Conservation (phyloP, 2,888 invertebrate species). For the Ceratothoa steindachneri region DNA sequence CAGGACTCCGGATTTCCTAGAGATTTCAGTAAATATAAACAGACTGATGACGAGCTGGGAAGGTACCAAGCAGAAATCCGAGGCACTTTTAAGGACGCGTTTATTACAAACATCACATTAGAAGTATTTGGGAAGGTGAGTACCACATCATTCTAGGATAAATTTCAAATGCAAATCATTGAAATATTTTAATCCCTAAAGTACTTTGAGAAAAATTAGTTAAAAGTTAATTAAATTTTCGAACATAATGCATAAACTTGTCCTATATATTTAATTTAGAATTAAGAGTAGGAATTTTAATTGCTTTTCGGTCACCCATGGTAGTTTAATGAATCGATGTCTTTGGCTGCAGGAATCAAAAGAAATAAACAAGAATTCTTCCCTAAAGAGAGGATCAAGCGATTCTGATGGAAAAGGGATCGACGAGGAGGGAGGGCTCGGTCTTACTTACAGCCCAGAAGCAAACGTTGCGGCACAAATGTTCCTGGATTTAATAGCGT, state of each 20-base stretch:
- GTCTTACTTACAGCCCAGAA: background rate
- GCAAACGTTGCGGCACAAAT: background rate
- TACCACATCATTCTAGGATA: constrained; percentile 12
- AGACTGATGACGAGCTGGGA: constrained; percentile 36
- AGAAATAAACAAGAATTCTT: too few species aligned
- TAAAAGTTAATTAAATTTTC: too few species aligned
- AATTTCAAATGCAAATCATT: too few species aligned
- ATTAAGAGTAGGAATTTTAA: too few species aligned
- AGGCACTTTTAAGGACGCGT: constrained; percentile 23
- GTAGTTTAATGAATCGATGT: too few species aligned
- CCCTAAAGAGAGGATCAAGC: too few species aligned
- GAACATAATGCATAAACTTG: too few species aligned
- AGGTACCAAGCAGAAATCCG: constrained; percentile 34
- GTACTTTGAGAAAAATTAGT: too few species aligned
- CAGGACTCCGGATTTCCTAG: constrained; percentile 50
- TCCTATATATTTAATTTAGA: too few species aligned
- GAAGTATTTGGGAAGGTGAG: constrained; percentile 32
- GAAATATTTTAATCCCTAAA: too few species aligned
- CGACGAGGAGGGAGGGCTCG: constrained; percentile 10
- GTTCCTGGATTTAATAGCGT: background rate
- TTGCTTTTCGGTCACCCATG: too few species aligned
- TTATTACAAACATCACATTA: constrained; percentile 24
- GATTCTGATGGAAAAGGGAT: constrained; percentile 15
- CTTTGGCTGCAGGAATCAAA: too few species aligned
- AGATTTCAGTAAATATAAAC: constrained; percentile 19